Conservation (phyloP, 1,140 invertebrate species). For the Drosophila seguyi region DNA sequence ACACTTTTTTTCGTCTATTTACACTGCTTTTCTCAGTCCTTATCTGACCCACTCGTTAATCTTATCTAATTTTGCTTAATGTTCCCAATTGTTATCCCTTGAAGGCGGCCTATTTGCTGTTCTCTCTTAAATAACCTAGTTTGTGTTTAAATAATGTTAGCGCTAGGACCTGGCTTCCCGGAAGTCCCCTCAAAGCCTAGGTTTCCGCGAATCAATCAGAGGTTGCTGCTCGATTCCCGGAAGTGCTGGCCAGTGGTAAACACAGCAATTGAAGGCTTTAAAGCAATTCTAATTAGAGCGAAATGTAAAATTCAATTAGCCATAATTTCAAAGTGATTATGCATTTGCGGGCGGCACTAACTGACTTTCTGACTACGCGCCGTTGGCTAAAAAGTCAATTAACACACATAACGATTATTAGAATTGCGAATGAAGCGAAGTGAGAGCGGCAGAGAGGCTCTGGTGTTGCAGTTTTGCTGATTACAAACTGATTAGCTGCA, state of each 20-base stretch:
- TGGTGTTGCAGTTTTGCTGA: conserved; percentile 26
- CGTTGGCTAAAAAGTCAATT: conserved; percentile 65
- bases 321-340: conserved; percentile 62
- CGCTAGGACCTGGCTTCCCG: not conserved
- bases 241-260: conserved; percentile 9
- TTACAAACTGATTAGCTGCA: conserved; percentile 57
- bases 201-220: conserved; percentile 39
- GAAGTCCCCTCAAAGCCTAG: conserved; percentile 25
- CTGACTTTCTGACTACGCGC: conserved; percentile 41
- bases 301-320: conserved; percentile 50
- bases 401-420: conserved; percentile 56
- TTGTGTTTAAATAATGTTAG: not conserved
- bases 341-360: conserved; percentile 18
- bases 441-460: not conserved
- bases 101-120: not conserved
- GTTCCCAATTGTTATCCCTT: conserved; percentile 5
- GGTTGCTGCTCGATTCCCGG: conserved; percentile 6
- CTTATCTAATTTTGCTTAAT: conserved; percentile 18
- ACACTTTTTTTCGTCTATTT: not conserved
- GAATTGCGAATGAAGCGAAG: conserved; percentile 17
- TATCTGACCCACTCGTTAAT: conserved; percentile 14
- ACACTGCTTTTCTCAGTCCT: conserved; percentile 17
- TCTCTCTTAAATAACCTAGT: not conserved
- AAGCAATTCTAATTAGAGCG: conserved; percentile 5
- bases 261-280: conserved; percentile 23